phyloP scores from a whole-genome alignment of 2,797 vertebrate species.

The Decapterus maruadsi region DNA sequence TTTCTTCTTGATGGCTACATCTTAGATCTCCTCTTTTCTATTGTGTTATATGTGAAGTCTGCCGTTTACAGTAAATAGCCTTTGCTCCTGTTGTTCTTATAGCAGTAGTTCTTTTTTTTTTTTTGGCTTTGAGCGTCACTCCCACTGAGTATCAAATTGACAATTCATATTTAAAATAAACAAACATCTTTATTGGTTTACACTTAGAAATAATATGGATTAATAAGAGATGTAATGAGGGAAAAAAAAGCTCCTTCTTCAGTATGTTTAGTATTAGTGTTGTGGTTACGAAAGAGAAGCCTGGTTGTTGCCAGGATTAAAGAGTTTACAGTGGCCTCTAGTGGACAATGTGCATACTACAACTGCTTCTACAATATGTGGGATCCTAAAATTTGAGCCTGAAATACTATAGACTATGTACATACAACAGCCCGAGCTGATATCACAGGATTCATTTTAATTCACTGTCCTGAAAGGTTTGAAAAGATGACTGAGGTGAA shows the following conservation, averaged over 20 bases:
- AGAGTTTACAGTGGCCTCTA: slow-evolving; percentile 39
- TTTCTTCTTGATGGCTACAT: neutral
- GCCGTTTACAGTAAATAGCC: neutral
- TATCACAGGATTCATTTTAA: slow-evolving; percentile 18
- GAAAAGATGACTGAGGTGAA: slow-evolving; percentile 10
- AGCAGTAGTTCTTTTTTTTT: too few relatives aligned
- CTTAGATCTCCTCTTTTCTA: too few relatives aligned
- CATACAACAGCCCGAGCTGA: neutral
- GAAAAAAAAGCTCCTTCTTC: too few relatives aligned
- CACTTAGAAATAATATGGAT: too few relatives aligned
- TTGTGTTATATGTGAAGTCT: neutral
- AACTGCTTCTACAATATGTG: neutral
- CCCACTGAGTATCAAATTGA: too few relatives aligned
- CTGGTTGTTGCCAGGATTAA: too few relatives aligned
- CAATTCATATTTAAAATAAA: too few relatives aligned
- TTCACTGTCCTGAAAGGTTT: slow-evolving; percentile 10
- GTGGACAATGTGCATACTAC: slow-evolving; percentile 37
- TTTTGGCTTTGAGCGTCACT: too few relatives aligned
- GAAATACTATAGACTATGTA: neutral
- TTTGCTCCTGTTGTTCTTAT: neutral
- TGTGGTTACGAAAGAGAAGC: too few relatives aligned
- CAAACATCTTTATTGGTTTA: too few relatives aligned
- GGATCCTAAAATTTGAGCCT: neutral
- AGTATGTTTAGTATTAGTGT: too few relatives aligned
- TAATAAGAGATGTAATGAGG: too few relatives aligned